Evolutionary conservation across 2,113 vertebrate species (phyloP), one percentile per base, ranked within the genome.

Genomic region (Melanerpes formicivorus): DNA sequence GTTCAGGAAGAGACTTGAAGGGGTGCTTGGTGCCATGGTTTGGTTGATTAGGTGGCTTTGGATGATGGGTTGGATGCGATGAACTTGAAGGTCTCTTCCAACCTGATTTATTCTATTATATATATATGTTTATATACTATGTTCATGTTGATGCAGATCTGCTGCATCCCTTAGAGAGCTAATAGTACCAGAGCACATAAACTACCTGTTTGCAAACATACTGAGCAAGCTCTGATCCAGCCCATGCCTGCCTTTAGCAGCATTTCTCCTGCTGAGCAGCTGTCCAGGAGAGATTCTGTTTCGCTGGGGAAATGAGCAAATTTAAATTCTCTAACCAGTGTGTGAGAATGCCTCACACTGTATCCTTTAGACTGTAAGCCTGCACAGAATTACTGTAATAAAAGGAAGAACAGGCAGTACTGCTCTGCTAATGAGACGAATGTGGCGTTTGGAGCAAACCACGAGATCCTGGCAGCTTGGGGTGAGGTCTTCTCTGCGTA

Each of bases 171-270:
- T 34, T 25, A 46, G 64, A 76, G 50, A 55, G 54, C 14, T 10
- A 8, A 4, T 1, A 2, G 18, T 56, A 6, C 26, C 9, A 22
- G 60, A 60, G 65, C 22, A 2, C 23, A 19, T 13, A 26, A 18
- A 42, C 60, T 12, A 37, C 23, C 67, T 63, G 18, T 62, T 84
- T 50, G 73, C 40, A 69, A 55, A 18, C 8, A 1, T 2, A 58
- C 26, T 0, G 4, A 75, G 29, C 21, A 1, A 2, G 2, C 65
- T 74, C 63, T 63, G 23, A 9, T 55, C 14, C 15, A 23, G 44
- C 25, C 65, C 5, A 3, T 27, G 93, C 70, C 69, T 73, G 86
- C 50, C 29, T 29, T 21, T 76, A 6, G 6, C 23, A 7, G 58
- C 1, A 1, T 71, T 88, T 18, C 16, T 87, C 4, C 37, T 70